Evolutionary conservation across 2,888 invertebrate genomes (phyloP).

Genomic region (Cantharis rufa): DNA sequence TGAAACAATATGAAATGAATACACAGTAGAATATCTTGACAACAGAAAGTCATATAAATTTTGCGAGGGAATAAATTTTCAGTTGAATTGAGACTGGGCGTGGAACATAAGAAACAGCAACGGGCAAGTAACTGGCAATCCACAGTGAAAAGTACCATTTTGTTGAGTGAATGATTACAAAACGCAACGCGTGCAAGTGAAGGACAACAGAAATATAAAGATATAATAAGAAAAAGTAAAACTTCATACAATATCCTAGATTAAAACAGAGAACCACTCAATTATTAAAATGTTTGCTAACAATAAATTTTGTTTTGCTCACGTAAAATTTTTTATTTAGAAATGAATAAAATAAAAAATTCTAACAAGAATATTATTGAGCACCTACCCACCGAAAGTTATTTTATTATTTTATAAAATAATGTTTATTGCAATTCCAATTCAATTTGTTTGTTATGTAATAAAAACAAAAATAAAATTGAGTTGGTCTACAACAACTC

Average conservation of each 20-base stretch:
- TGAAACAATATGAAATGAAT: conserved; percentile 23
- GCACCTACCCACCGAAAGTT: not conserved
- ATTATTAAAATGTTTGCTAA: not conserved
- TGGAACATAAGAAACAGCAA: conserved; percentile 46
- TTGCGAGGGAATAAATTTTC: conserved; percentile 45
- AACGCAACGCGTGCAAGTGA: conserved; percentile 45
- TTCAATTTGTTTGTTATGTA: conserved; percentile 10
- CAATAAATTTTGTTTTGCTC: not conserved
- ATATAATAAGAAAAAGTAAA: conserved; percentile 10
- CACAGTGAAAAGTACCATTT: conserved; percentile 46
- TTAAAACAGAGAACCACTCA: not conserved
- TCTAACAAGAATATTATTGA: not conserved
- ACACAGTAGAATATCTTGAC: conserved; percentile 32
- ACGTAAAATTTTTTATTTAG: not conserved
- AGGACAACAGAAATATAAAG: conserved; percentile 26
- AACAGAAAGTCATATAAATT: conserved; percentile 46
- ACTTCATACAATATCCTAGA: conserved; percentile 1
- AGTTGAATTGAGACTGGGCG: conserved; percentile 47
- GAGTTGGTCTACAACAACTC: conserved; percentile 3
- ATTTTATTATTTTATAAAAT: not conserved
- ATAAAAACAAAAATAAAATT: conserved; percentile 8
- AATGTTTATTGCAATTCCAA: not conserved
- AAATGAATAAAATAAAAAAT: not conserved
- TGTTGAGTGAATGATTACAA: conserved; percentile 49
- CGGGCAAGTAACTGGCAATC: conserved; percentile 47